Evolutionary conservation across 1,140 invertebrate genomes (phyloP).

Genomic region (Bombus consobrinus): DNA sequence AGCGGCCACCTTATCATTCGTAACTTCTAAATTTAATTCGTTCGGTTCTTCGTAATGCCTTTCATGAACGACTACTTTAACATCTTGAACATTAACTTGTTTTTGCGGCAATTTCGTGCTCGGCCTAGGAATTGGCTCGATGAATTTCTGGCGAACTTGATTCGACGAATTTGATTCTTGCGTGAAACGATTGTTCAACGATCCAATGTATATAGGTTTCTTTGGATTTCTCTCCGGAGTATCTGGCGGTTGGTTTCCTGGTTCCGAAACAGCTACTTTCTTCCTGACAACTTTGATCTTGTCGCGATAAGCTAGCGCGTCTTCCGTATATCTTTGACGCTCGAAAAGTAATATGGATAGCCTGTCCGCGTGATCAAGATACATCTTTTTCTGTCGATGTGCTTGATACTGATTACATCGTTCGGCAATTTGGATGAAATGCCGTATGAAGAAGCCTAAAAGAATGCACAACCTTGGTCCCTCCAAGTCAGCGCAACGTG

Average conservation of each 20-base stretch:
- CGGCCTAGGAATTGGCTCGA: not conserved
- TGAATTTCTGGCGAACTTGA: not conserved
- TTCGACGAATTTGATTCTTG: slow-evolving; percentile 13
- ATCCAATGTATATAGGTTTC: slow-evolving; percentile 58
- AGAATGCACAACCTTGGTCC: slow-evolving; percentile 82
- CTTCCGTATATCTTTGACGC: slow-evolving; percentile 79
- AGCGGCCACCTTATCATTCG: not conserved
- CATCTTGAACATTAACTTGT: slow-evolving; percentile 3
- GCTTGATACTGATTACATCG: slow-evolving; percentile 85
- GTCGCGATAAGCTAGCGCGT: slow-evolving; percentile 82
- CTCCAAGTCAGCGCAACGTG: slow-evolving; percentile 73
- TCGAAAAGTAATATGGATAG: slow-evolving; percentile 86
- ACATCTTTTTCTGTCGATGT: slow-evolving; percentile 85
- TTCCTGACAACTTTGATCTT: slow-evolving; percentile 76
- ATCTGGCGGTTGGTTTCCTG: slow-evolving; percentile 56
- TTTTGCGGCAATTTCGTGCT: not conserved
- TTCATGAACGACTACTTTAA: slow-evolving; percentile 46
- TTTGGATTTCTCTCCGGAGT: slow-evolving; percentile 74
- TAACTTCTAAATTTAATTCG: no score
- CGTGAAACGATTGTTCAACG: slow-evolving; percentile 67
- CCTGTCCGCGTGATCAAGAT: slow-evolving; percentile 87
- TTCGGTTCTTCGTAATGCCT: not conserved
- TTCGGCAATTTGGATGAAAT: slow-evolving; percentile 87
- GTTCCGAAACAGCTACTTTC: slow-evolving; percentile 67
- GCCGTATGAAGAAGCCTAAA: slow-evolving; percentile 87